Evolutionary conservation across 1,140 invertebrate species (phyloP), one percentile per base, ranked within the genome.

Genomic region (Drosophila ogumai): DNA sequence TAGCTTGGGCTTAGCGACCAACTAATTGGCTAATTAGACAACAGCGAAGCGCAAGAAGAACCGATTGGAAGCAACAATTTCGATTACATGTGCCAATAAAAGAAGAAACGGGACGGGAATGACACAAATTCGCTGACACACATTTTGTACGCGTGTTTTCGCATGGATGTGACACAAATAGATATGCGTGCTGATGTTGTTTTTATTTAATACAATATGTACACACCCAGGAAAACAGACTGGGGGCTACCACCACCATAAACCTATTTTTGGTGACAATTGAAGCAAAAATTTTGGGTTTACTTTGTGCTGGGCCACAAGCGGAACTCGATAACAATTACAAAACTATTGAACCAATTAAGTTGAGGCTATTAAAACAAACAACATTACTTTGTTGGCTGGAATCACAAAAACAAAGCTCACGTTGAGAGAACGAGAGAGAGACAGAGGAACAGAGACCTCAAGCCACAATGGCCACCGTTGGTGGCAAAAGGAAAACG

Each of bases 281-380:
- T 87, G 54, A 78, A 86, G 50, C 63, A 79, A 63, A 81, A 82
- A 69, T 38, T 49, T 49, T 15, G 44, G 31, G 15, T 71, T 52
- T 47, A 6, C 38, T 41, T 43, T 44, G 36, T 65, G 66, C 59
- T 71, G 44, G 57, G 34, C 41, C 68, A 60, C 43, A 72, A 69
- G 58, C 75, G 82, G 68, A 80, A 75, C 56, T 22, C 56, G 59
- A 72, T 79, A 61, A 55, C 77, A 85, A 90, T 88, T 90, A 84
- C 80, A 87, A 87, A 87, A 81, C 79, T 81, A 87, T 86, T 87
- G 68, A 87, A 87, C 84, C 76, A 85, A 90, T 88, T 90, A 85
- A 81, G 81, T 81, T 66, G 68, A 85, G 75, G 73, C 80, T 80
- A 56, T 81, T 79, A 55, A 73, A 71, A 66, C 59, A 22, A 56